phyloP scores from a whole-genome alignment of 2,888 invertebrate genomes.

The Tenthredo amoena region DNA sequence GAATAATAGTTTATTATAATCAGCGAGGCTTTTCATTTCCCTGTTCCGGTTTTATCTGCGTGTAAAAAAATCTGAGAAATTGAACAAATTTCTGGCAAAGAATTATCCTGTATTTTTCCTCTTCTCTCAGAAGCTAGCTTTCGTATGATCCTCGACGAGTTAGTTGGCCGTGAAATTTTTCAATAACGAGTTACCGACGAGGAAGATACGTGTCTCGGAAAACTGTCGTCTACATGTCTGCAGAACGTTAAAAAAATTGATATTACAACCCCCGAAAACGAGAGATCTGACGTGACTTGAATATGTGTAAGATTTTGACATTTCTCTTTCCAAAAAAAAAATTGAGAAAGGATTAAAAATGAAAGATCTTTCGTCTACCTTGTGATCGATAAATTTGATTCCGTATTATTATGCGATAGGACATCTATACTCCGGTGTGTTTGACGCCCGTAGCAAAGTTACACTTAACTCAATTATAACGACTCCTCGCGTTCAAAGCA shows the following conservation, averaged over 20 bases:
- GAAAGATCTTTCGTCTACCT: not conserved
- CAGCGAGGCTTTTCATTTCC: not conserved
- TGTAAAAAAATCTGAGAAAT: not conserved
- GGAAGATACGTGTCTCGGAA: not conserved
- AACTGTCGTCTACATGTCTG: not conserved
- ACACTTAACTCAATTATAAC: conserved; percentile 70
- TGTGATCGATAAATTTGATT: not conserved
- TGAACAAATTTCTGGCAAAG: not conserved
- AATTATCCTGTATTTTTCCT: not conserved
- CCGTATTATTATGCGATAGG: not conserved
- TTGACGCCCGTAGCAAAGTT: conserved; percentile 69
- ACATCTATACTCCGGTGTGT: conserved; percentile 52
- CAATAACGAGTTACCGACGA: not conserved
- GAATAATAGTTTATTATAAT: not conserved
- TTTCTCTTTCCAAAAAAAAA: no score
- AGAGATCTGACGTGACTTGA: not conserved
- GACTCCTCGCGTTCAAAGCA: conserved; percentile 66
- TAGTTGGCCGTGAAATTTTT: not conserved
- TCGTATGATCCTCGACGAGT: not conserved
- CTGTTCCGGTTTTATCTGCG: not conserved
- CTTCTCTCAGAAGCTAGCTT: not conserved
- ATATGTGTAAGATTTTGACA: no score
- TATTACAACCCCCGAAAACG: not conserved
- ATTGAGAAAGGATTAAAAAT: not conserved
- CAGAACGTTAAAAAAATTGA: not conserved